phyloP scores from a whole-genome alignment of 2,888 invertebrate genomes.

The Linnaemya vulpina region DNA sequence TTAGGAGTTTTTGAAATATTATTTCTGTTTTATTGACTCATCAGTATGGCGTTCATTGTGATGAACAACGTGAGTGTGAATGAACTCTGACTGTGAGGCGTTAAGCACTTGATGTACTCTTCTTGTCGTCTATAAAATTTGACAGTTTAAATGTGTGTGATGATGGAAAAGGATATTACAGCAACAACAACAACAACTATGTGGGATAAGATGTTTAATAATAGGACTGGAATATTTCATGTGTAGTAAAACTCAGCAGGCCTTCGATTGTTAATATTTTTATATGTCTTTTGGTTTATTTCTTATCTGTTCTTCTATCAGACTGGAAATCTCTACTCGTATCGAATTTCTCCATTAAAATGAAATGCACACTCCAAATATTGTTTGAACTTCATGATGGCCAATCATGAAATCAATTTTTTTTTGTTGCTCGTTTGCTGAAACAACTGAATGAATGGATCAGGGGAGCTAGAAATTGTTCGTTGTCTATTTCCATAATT shows the following conservation, averaged over 20 bases:
- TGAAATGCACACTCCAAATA: constrained; percentile 16
- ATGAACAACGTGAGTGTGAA: constrained; percentile 31
- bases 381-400: constrained; percentile 30
- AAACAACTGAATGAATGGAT: constrained; percentile 6
- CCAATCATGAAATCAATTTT: constrained; percentile 36
- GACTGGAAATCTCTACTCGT: constrained; percentile 36
- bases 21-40: constrained; percentile 61
- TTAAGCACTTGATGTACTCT: constrained; percentile 36
- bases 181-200: constrained; percentile 25
- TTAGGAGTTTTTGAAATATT: constrained; percentile 19
- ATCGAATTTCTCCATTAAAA: constrained; percentile 54
- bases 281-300: background rate
- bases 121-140: constrained; percentile 53
- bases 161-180: constrained; percentile 72
- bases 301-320: background rate
- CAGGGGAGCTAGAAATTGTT: background rate
- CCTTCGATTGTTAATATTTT: constrained; percentile 12
- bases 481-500: background rate
- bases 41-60: background rate
- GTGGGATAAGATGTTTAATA: background rate
- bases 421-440: background rate
- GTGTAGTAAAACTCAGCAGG: constrained; percentile 49
- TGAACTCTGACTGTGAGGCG: constrained; percentile 38
- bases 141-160: constrained; percentile 70
- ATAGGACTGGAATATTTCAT: background rate